These are phyloP conservation scores for Anas flavirostris DNA, from an alignment of 2,797 vertebrate genomes.

Conservation along the genomic window DNA sequence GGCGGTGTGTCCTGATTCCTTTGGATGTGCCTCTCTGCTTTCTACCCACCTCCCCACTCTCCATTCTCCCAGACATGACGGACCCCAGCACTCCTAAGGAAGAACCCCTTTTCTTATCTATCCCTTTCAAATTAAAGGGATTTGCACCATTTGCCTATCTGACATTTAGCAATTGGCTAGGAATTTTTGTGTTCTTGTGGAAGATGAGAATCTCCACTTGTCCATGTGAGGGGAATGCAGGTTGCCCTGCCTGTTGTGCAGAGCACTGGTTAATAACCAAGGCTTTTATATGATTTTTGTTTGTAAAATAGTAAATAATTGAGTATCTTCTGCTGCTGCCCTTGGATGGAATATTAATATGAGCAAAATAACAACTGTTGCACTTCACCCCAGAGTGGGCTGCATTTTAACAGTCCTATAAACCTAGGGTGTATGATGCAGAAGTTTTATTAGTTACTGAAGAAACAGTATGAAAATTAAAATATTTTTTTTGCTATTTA, in stretches of 20 bases:
- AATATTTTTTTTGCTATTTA: not conserved
- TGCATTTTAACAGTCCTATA: not conserved
- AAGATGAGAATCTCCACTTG: not conserved
- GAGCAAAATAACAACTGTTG: not conserved
- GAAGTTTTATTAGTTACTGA: not conserved
- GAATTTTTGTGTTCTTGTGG: not conserved
- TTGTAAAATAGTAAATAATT: not conserved
- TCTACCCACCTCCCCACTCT: not conserved
- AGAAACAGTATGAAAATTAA: not conserved
- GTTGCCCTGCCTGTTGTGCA: not conserved
- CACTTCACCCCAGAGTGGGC: not conserved
- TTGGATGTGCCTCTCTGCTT: not conserved
- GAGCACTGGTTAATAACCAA: not conserved
- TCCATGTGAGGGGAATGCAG: not conserved
- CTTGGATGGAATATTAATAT: not conserved
- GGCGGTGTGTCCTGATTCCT: not conserved
- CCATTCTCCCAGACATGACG: not conserved
- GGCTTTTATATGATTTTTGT: not conserved
- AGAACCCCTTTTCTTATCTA: not conserved
- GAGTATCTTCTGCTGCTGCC: not conserved
- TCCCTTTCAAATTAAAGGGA: not conserved
- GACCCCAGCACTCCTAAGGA: not conserved
- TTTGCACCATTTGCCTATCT: not conserved
- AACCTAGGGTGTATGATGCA: not conserved
- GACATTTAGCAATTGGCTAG: accelerated